A percentile compares a stretch with the other conserved stretches of the same genome.
Conservation (phyloP, 2,113 vertebrate genomes). For the Falcunculus frontatus region DNA sequence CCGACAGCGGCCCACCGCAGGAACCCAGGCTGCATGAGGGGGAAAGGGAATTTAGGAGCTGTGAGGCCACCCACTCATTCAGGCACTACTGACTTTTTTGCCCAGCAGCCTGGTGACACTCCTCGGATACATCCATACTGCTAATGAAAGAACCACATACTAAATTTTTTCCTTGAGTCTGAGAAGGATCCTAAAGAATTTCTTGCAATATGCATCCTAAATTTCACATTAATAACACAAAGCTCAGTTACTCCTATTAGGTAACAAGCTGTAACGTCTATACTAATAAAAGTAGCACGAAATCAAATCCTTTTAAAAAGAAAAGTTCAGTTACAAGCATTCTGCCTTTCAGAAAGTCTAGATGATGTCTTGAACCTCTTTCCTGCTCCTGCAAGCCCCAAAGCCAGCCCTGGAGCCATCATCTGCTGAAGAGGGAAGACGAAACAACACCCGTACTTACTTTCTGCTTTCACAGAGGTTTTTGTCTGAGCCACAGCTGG, state of each 20-base stretch:
- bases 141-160: background rate
- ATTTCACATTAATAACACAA: background rate
- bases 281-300: fast-evolving
- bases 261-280: background rate
- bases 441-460: conserved; percentile 49
- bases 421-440: background rate
- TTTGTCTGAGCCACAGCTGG: conserved; percentile 1
- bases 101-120: background rate
- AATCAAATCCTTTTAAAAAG: background rate
- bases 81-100: background rate
- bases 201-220: background rate
- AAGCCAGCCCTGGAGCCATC: background rate
- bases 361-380: background rate
- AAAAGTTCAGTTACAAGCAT: background rate
- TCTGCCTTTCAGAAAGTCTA: background rate
- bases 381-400: background rate
- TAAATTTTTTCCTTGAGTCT: background rate
- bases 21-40: background rate
- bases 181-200: background rate
- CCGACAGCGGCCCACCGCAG: fast-evolving
- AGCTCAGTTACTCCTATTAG: background rate
- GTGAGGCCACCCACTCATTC: background rate
- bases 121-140: background rate
- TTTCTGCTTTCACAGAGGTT: conserved; percentile 11
- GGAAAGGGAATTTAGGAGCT: background rate